Evolutionary conservation across 2,113 vertebrate species (phyloP), one percentile per base, ranked within the genome.

Genomic region (Mus spicilegus): DNA sequence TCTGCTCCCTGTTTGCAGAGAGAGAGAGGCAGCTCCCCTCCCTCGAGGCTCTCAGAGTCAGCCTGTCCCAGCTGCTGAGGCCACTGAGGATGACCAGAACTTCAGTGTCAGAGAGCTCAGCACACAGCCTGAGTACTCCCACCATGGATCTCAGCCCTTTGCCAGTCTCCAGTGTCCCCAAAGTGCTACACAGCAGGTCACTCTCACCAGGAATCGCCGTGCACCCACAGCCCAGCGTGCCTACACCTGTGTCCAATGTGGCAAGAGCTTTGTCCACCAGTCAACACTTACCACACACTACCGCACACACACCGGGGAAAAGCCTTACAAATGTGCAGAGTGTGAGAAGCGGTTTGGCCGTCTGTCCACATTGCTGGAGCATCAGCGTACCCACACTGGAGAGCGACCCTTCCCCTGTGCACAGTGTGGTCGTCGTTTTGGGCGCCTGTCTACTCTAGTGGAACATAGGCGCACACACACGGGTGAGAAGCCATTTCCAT

Each of bases 211-310:
- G 94, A 99, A 99, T 89, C 97, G 98, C 96, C 97, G 98, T 94
- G 99, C 98, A 3, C 99, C 99, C 4, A 95, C 97, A 9, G 98
- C 99, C 0, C 98, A 98, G 81, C 95, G 97, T n/a, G 98, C 99
- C 33, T 99, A 98, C 97, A 98, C 94, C 70, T 98, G 98, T 63
- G 3, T 88, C 96, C 98, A 98, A 16, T 99, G 99, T 5, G 98
- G 98, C 3, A 99, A 99, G 95, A 97, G 98, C 95, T 99, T 99
- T 97, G 98, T 98, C 98, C 98, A 98, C 95, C 97, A 98, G 22
- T 99, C 98, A 2, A 99, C 99, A 80, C 98, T 99, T 90, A 98
- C 98, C 96, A 97, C 99, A 89, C 99, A 99, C 97, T 98, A 98
- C 97, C 98, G 98, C 70, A 96, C 99, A 93, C 97, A 99, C 99